Percentiles rank a stretch among this genome's conserved stretches.
Evolutionary conservation across 2,888 invertebrate genomes (phyloP).

Genomic region (Callyntrura guangdongensis): DNA sequence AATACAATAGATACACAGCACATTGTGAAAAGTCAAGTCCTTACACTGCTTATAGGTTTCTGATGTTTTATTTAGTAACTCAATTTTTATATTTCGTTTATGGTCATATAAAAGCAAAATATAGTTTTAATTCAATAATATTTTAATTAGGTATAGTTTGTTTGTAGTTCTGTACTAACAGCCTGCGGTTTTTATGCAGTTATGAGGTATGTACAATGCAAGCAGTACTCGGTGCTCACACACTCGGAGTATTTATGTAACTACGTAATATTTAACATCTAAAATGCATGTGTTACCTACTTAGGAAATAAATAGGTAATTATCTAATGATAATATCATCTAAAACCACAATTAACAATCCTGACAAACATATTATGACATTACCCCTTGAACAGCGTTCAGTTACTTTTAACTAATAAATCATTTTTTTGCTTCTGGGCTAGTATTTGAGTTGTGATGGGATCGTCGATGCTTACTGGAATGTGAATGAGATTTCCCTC

Average conservation of each 20-base stretch:
- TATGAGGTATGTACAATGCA: conserved; percentile 21
- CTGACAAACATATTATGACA: not conserved
- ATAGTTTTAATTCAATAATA: not conserved
- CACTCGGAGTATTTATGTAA: not conserved
- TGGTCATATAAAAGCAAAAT: conserved; percentile 39
- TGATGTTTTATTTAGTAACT: not conserved
- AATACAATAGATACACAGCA: too few relatives aligned
- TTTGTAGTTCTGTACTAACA: not conserved
- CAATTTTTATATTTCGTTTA: conserved; percentile 27
- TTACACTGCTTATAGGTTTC: too few relatives aligned
- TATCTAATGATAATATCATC: conserved; percentile 22
- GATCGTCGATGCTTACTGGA: conserved; percentile 66
- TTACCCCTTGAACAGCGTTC: not conserved
- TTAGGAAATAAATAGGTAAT: conserved; percentile 33
- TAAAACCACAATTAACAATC: conserved; percentile 6
- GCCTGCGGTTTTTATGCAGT: not conserved
- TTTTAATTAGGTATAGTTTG: not conserved
- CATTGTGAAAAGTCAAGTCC: too few relatives aligned
- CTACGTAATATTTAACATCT: not conserved
- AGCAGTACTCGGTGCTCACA: not conserved
- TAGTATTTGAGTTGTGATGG: conserved; percentile 49
- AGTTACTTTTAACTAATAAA: not conserved
- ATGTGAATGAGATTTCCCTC: conserved; percentile 76
- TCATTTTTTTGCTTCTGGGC: conserved; percentile 45
- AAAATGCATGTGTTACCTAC: not conserved